phyloP scores from a whole-genome alignment of 1,140 invertebrate species.

The Drosophila pandora region DNA sequence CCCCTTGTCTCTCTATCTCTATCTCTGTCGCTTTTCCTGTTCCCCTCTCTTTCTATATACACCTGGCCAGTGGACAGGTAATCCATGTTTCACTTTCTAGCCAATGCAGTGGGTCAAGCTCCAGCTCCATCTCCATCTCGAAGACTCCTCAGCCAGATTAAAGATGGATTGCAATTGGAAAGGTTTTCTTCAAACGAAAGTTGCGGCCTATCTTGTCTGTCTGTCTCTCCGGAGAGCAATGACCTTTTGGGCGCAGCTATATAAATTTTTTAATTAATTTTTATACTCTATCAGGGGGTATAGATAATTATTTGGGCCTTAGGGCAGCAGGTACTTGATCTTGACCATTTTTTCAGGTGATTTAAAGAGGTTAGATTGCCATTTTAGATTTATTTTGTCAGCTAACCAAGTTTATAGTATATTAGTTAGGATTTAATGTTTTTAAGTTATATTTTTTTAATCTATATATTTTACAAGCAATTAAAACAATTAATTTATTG shows the following conservation, averaged over 20 bases:
- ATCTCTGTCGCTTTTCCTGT: slow-evolving; percentile 7
- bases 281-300: background rate
- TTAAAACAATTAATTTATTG: too few relatives aligned
- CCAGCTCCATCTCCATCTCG: background rate
- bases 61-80: slow-evolving; percentile 7
- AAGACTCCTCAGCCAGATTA: slow-evolving; percentile 3
- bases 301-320: too few relatives aligned
- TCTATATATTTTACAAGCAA: too few relatives aligned
- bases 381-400: too few relatives aligned
- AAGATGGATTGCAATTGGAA: slow-evolving; percentile 43
- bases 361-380: too few relatives aligned
- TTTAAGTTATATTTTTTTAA: too few relatives aligned
- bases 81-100: slow-evolving; percentile 43
- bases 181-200: slow-evolving; percentile 44
- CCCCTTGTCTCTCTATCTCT: slow-evolving; percentile 19
- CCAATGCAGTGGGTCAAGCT: slow-evolving; percentile 42
- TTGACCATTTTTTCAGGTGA: too few relatives aligned
- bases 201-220: background rate
- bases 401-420: too few relatives aligned
- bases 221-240: background rate
- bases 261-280: background rate
- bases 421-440: too few relatives aligned
- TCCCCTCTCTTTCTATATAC: background rate
- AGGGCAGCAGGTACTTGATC: too few relatives aligned
- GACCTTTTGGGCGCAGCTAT: background rate